A percentile compares a stretch with the other conserved stretches of the same genome.
Evolutionary conservation across 2,113 vertebrate genomes (phyloP).

Genomic region (Syrmaticus mikado): DNA sequence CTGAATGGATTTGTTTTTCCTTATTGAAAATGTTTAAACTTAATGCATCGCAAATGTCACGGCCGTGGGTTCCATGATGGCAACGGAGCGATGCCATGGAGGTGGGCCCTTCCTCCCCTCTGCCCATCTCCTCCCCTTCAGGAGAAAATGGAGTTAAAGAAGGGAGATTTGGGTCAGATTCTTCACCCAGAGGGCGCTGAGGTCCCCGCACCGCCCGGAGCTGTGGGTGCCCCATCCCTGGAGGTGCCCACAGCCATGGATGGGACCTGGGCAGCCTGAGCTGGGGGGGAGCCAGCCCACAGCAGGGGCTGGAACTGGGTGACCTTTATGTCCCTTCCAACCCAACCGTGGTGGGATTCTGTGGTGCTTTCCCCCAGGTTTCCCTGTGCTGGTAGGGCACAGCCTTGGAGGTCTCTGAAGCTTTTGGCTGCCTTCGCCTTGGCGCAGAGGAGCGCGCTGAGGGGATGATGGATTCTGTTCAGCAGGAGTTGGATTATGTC

Average conservation of each 20-base stretch:
- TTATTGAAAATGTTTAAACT: conserved; percentile 75
- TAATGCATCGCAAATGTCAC: conserved; percentile 65
- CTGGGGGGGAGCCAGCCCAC: too few relatives aligned
- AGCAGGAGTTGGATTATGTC: conserved; percentile 63
- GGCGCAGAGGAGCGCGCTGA: background rate
- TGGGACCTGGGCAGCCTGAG: background rate
- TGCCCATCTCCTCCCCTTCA: background rate
- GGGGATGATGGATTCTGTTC: conserved; percentile 45
- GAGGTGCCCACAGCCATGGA: too few relatives aligned
- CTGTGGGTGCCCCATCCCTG: background rate
- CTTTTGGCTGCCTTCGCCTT: background rate
- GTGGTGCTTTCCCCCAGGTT: accelerated
- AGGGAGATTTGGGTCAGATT: background rate
- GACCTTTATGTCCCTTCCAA: too few relatives aligned
- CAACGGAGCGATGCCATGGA: accelerated
- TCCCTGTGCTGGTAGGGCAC: accelerated
- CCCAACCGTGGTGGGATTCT: background rate
- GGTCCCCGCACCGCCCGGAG: background rate
- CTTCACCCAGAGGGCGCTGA: too few relatives aligned
- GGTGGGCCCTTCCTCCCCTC: background rate
- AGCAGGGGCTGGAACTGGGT: background rate
- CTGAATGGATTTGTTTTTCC: conserved; percentile 63
- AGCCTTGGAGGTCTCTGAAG: background rate
- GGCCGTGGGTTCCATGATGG: background rate
- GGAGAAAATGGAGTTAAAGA: too few relatives aligned